Evolutionary conservation across 1,140 invertebrate genomes (phyloP), one percentile per base, ranked within the genome.

Genomic region (Capitella teleta): DNA sequence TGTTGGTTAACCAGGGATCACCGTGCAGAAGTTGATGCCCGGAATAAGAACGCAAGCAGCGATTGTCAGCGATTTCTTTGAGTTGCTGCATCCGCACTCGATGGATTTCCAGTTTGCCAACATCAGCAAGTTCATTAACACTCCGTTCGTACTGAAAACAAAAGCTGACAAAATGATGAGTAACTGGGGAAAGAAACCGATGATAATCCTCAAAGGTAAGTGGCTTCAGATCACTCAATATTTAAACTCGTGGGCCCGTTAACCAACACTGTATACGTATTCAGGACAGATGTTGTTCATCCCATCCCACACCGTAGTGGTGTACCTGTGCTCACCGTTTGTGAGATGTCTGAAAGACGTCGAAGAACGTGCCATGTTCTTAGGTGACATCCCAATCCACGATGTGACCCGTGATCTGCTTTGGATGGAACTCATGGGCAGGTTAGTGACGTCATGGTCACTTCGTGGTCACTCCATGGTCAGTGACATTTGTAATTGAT

Each of bases 331-430:
- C 26, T 59, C 60, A n/a, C 61, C 61, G 8, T 48, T 54, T 2
- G 55, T 58, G 6, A 45, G 57, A 28, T 52, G 49, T 34, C 59
- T 60, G 56, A 30, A 53, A 2, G 61, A 63, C 38, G 47, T 63
- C 19, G 60, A 61, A 41, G 26, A 53, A 16, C 55, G 60, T 21
- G 44, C 49, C 10, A 49, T 63, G 51, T 56, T 51, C 36, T 28
- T 63, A 2, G 54, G 58, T 10, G 61, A 63, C 25, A 56, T 63
- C 24, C 60, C 61, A 3, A 54, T 61, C 46, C 61, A 61, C 54
- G 61, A 63, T 25, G 58, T 57, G 25, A 61, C 60, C 18, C 48
- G 60, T 12, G 61, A 63, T 37, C 55, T 60, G 41, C 28, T 63
- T 8, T 49, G 61, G 32, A 49, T 57, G 4, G 58, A 61, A 19